Evolutionary conservation across 2,113 vertebrate species (phyloP).

Genomic region (Malurus alboscapulatus): DNA sequence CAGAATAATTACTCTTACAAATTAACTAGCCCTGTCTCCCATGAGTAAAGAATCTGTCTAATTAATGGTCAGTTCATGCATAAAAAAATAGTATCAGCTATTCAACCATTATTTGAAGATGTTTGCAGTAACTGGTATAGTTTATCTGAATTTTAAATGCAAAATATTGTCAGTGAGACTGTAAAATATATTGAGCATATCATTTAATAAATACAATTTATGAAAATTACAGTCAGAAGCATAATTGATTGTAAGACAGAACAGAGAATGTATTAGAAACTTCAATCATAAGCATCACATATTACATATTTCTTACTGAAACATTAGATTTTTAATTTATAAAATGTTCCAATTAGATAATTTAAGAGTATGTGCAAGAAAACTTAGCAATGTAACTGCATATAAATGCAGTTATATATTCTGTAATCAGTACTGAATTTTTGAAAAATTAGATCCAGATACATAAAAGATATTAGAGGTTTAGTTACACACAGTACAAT

Average conservation of each 20-base stretch:
- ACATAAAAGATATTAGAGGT: not conserved
- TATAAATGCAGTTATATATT: not conserved
- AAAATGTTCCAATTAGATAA: not conserved
- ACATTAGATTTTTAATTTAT: not conserved
- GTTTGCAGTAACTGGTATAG: not conserved
- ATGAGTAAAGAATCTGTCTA: not conserved
- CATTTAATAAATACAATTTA: not conserved
- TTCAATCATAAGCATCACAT: not conserved
- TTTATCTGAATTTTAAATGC: constrained; percentile 15
- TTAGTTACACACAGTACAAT: not conserved
- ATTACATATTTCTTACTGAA: not conserved
- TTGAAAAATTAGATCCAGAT: not conserved
- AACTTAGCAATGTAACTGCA: not conserved
- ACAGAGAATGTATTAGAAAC: not conserved
- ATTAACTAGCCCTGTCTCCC: not conserved
- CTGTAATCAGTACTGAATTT: not conserved
- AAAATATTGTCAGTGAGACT: not conserved
- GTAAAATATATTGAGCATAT: not conserved
- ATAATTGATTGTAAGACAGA: not conserved
- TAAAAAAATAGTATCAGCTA: not conserved
- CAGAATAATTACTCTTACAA: constrained; percentile 61
- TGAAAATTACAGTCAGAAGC: not conserved
- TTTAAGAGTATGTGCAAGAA: not conserved
- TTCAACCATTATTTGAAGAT: not conserved
- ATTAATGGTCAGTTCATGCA: not conserved